These are phyloP conservation scores for Octopus bimaculoides DNA, from an alignment of 1,140 invertebrate genomes.

Conservation along the genomic window DNA sequence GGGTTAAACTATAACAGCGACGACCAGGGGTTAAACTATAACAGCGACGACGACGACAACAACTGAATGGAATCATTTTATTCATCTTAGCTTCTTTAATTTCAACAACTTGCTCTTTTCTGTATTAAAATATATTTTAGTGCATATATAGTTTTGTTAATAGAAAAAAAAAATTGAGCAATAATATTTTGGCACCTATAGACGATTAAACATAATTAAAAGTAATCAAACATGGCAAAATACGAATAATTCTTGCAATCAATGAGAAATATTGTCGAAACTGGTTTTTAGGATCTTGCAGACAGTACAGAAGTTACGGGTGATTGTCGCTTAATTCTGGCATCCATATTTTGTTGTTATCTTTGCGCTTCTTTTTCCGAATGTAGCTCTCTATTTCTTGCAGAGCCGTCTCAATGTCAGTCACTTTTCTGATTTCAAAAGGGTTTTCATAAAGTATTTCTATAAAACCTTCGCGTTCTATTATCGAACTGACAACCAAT, in stretches of 20 bases:
- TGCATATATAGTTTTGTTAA: no score
- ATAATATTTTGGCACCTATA: not conserved
- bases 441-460: constrained; percentile 26
- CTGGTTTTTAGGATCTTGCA: not conserved
- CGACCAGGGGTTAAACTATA: no score
- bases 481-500: constrained; percentile 32
- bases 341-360: not conserved
- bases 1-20: no score
- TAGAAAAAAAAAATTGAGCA: not conserved
- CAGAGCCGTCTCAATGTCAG: constrained; percentile 32
- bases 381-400: constrained; percentile 32
- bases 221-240: not conserved
- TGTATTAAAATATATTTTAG: no score
- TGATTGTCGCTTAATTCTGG: not conserved
- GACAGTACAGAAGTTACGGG: not conserved
- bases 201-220: not conserved
- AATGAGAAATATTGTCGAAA: not conserved
- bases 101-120: no score
- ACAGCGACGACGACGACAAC: no score
- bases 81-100: no score
- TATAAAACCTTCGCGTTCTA: constrained; percentile 35
- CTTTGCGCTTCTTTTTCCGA: constrained; percentile 14
- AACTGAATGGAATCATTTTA: no score
- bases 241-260: not conserved
- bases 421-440: constrained; percentile 31